Evolutionary conservation across 1,140 invertebrate genomes (phyloP).

Genomic region (Zophobas morio): DNA sequence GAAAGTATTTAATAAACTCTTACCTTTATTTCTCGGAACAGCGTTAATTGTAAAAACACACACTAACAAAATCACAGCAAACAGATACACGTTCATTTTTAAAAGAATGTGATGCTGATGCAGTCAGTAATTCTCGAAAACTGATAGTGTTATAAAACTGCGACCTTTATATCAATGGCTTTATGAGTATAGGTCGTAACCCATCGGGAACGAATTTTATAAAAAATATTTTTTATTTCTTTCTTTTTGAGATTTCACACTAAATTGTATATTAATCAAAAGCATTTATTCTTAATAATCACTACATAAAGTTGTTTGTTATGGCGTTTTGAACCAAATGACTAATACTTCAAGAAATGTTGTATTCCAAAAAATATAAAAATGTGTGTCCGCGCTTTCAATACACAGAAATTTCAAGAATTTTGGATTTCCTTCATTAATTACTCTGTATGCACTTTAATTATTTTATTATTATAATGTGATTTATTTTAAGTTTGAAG

Average conservation of each 20-base stretch:
- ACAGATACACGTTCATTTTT: slow-evolving; percentile 11
- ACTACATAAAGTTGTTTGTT: too few relatives aligned
- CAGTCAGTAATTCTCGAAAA: slow-evolving; percentile 22
- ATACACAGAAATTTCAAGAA: too few relatives aligned
- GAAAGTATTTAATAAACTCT: background rate
- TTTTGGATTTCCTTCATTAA: too few relatives aligned
- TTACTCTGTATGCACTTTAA: too few relatives aligned
- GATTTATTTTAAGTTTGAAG: too few relatives aligned
- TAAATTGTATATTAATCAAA: background rate
- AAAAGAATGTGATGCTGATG: background rate
- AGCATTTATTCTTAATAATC: background rate
- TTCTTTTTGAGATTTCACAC: background rate
- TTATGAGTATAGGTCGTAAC: slow-evolving; percentile 25
- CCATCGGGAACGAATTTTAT: background rate
- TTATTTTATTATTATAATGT: too few relatives aligned
- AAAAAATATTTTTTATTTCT: background rate
- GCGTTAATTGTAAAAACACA: background rate
- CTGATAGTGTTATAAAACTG: slow-evolving; percentile 28
- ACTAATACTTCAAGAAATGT: too few relatives aligned
- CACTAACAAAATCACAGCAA: slow-evolving; percentile 2
- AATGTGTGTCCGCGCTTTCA: too few relatives aligned
- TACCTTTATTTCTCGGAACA: background rate
- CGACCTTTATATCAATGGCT: slow-evolving; percentile 33
- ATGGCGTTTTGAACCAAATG: too few relatives aligned
- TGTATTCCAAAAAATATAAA: too few relatives aligned